Percentiles rank a stretch among this genome's conserved stretches.
Conservation (phyloP, 2,797 vertebrate species). For the Benthosema pterotum region DNA sequence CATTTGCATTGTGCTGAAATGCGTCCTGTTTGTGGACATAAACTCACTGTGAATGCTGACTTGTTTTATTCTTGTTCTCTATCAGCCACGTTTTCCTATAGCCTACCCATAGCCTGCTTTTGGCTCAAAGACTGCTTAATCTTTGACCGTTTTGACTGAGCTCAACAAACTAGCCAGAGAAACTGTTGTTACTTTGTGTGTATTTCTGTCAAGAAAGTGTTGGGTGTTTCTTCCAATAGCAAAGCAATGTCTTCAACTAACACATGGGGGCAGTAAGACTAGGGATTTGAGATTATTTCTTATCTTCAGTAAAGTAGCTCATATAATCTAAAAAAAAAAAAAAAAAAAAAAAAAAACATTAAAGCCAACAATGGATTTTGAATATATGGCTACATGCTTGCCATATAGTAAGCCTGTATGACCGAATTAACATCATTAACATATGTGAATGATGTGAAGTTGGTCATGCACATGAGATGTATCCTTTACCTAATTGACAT, state of each 20-base stretch:
- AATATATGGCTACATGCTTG: too few species aligned
- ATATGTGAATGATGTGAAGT: too few species aligned
- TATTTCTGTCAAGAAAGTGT: not conserved
- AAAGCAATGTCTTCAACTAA: slow-evolving; percentile 47
- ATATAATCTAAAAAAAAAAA: not conserved
- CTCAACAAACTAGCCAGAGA: not conserved
- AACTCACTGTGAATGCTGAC: not conserved
- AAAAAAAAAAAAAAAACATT: too few species aligned
- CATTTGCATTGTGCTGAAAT: slow-evolving; percentile 62
- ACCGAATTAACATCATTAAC: too few species aligned
- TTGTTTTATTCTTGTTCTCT: not conserved
- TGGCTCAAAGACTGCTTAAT: too few species aligned
- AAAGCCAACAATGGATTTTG: too few species aligned
- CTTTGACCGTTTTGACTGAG: slow-evolving; percentile 4
- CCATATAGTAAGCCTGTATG: too few species aligned
- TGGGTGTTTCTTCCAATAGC: not conserved
- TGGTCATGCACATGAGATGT: not conserved
- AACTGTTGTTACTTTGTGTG: not conserved
- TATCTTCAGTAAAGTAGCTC: not conserved
- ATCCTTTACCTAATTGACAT: not conserved
- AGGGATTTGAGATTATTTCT: slow-evolving; percentile 2
- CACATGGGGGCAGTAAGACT: slow-evolving; percentile 75
- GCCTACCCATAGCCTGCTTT: slow-evolving; percentile 61
- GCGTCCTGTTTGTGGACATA: slow-evolving; percentile 83
- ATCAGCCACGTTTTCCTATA: slow-evolving; percentile 75